Conservation (phyloP, 2,888 invertebrate genomes). For the Opisthograptis luteolata region DNA sequence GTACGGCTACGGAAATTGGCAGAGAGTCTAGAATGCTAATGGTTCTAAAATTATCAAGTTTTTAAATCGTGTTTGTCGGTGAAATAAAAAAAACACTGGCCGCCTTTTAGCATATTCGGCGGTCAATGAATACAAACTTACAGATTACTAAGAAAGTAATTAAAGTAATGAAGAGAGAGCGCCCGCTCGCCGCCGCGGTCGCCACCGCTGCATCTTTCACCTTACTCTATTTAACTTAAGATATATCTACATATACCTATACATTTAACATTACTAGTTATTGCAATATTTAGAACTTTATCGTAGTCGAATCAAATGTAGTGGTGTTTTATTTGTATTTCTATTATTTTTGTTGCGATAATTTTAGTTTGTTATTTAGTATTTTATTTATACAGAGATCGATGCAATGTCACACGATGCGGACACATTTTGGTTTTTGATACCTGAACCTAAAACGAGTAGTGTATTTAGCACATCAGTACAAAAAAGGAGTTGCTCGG, state of each 20-base stretch:
- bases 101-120: too few relatives aligned
- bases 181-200: slow-evolving; percentile 6
- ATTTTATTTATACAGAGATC: slow-evolving; percentile 68
- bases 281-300: slow-evolving; percentile 61
- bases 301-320: slow-evolving; percentile 70
- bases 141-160: too few relatives aligned
- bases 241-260: slow-evolving; percentile 44
- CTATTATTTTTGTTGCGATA: slow-evolving; percentile 71
- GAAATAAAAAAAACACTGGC: background rate
- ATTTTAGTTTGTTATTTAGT: slow-evolving; percentile 82
- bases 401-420: slow-evolving; percentile 42
- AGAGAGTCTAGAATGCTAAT: background rate
- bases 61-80: too few relatives aligned
- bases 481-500: too few relatives aligned
- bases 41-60: background rate
- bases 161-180: too few relatives aligned
- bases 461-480: too few relatives aligned
- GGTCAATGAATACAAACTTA: too few relatives aligned
- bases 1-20: background rate
- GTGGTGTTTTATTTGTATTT: slow-evolving; percentile 49
- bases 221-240: slow-evolving; percentile 65
- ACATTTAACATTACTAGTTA: slow-evolving; percentile 53
- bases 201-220: slow-evolving; percentile 42
- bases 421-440: slow-evolving; percentile 18
- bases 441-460: too few relatives aligned